A percentile compares a stretch with the other conserved stretches of the same genome.
Evolutionary conservation across 2,797 vertebrate species (phyloP).

Genomic region (Zenarchopterus dispar): DNA sequence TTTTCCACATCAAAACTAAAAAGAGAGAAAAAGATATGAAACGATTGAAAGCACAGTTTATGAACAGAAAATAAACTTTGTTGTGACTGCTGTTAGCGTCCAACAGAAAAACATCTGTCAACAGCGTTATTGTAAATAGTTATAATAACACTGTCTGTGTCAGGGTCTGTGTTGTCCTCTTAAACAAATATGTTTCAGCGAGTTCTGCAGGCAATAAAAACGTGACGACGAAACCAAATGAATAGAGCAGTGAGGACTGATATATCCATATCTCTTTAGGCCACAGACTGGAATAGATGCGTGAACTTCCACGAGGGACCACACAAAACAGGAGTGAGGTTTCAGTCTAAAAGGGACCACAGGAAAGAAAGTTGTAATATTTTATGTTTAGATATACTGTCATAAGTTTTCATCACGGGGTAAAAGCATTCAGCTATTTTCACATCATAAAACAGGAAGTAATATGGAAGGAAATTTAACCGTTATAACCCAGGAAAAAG

Average conservation of each 20-base stretch:
- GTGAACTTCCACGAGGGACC: too few species aligned
- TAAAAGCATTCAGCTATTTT: conserved; percentile 3
- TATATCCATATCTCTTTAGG: neutral
- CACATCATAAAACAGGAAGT: conserved; percentile 27
- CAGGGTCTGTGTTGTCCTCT: neutral
- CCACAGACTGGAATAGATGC: too few species aligned
- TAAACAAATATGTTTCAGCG: conserved; percentile 2
- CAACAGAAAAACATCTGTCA: conserved; percentile 4
- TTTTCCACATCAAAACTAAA: conserved; percentile 93
- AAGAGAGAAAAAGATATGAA: conserved; percentile 10
- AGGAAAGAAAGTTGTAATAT: too few species aligned
- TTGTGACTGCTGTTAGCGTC: neutral
- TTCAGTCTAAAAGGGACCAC: too few species aligned
- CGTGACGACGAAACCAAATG: too few species aligned
- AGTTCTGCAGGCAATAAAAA: neutral
- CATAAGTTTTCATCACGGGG: conserved; percentile 33
- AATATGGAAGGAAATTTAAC: conserved; percentile 21
- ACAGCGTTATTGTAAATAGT: neutral
- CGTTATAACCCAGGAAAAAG: conserved; percentile 18
- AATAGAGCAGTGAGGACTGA: neutral
- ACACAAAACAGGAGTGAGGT: too few species aligned
- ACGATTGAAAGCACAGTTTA: neutral
- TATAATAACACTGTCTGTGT: neutral
- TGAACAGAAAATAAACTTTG: too few species aligned
- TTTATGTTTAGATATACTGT: too few species aligned